Conservation (phyloP, 2,113 vertebrate species). For the Regulus satrapa region DNA sequence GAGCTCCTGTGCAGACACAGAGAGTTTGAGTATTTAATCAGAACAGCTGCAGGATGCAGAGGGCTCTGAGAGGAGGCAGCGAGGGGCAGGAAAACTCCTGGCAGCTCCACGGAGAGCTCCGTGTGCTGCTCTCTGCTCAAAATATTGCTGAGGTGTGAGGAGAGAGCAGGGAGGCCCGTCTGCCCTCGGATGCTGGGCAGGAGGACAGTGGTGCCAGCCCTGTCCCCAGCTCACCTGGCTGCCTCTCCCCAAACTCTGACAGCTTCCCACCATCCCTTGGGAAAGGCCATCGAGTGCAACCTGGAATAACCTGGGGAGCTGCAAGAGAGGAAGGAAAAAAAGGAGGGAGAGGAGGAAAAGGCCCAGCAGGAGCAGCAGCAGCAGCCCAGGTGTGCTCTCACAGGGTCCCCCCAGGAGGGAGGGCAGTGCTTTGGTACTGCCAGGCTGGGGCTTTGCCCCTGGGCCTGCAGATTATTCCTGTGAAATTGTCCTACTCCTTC, state of each 20-base stretch:
- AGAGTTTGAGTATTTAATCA: neutral
- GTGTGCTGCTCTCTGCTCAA: neutral
- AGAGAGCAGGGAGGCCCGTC: neutral
- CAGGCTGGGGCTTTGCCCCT: no score
- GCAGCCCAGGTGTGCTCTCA: neutral
- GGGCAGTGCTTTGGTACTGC: neutral
- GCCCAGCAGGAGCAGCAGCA: neutral
- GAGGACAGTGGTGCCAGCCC: neutral
- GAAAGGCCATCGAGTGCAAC: no score
- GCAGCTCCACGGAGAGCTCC: neutral
- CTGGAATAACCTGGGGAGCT: neutral
- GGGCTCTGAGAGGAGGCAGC: neutral
- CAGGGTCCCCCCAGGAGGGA: neutral
- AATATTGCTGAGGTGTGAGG: neutral
- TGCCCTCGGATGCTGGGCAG: neutral
- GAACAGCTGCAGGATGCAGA: neutral
- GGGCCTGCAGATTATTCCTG: neutral
- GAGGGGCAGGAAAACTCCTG: neutral
- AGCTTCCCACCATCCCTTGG: neutral
- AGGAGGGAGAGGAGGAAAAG: neutral
- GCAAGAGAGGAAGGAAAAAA: neutral
- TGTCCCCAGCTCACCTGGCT: neutral
- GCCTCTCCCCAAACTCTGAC: fast-evolving
- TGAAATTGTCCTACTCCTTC: neutral
- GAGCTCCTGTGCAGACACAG: neutral